Percentiles rank a stretch among this genome's conserved stretches.
Evolutionary conservation across 2,113 vertebrate species (phyloP).

Genomic region (Peromyscus leucopus): DNA sequence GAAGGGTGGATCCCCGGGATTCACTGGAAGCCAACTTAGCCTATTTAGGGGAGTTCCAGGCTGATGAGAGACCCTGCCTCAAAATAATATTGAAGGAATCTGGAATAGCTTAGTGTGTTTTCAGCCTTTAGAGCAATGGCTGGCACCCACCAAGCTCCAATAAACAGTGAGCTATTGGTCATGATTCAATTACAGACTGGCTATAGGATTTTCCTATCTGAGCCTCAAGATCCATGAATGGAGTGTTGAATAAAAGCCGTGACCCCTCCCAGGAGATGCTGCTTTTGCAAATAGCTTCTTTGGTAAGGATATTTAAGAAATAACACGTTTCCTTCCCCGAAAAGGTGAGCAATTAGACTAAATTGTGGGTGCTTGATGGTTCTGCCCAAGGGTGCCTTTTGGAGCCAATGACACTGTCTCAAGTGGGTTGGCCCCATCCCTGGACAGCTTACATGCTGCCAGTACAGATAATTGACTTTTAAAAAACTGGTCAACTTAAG

Average conservation of each 20-base stretch:
- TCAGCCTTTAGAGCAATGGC: not conserved
- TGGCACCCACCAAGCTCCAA: not conserved
- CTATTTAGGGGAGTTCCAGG: not conserved
- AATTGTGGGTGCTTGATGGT: not conserved
- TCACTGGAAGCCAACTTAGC: not conserved
- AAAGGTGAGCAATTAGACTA: not conserved
- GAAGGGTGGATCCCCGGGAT: not conserved
- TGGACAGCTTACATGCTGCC: not conserved
- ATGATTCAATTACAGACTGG: not conserved
- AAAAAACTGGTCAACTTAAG: not conserved
- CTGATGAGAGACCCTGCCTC: not conserved
- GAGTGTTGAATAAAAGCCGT: not conserved
- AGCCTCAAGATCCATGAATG: not conserved
- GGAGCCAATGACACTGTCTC: not conserved
- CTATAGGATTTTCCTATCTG: not conserved
- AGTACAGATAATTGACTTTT: not conserved
- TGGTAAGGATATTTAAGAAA: constrained; percentile 1
- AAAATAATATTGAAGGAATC: not conserved
- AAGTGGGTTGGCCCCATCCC: not conserved
- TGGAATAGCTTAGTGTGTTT: not conserved
- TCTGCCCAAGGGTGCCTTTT: not conserved
- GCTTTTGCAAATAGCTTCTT: not conserved
- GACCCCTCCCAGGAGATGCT: not conserved
- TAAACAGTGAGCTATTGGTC: not conserved
- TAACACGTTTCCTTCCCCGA: not conserved